A percentile compares a stretch with the other conserved stretches of the same genome.
Evolutionary conservation across 2,113 vertebrate genomes (phyloP).

Genomic region (Aix galericulata): DNA sequence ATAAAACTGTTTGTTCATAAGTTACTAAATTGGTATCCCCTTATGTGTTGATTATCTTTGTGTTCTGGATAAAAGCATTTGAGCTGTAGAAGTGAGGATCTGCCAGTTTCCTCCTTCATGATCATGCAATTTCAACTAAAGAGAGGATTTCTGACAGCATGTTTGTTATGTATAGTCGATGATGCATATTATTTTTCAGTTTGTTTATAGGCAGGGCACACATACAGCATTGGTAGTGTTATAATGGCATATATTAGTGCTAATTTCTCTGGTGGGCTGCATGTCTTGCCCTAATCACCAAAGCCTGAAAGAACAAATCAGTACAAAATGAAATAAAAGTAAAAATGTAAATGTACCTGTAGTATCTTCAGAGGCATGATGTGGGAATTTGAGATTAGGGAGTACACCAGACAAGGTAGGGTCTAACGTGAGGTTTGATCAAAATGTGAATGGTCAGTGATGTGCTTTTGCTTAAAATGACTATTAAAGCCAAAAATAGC

Average conservation of each 20-base stretch:
- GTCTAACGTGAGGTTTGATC: background rate
- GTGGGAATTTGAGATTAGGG: background rate
- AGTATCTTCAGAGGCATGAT: background rate
- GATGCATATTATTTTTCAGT: background rate
- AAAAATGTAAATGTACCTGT: background rate
- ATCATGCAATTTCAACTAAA: background rate
- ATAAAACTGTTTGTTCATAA: background rate
- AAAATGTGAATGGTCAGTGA: background rate
- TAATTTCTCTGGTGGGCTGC: background rate
- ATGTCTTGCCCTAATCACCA: background rate
- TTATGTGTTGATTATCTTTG: background rate
- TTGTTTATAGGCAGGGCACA: background rate
- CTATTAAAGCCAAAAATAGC: background rate
- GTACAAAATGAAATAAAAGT: background rate
- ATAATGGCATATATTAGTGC: background rate
- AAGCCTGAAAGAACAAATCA: background rate
- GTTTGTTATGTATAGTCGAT: background rate
- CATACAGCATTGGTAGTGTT: background rate
- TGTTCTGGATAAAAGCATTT: background rate
- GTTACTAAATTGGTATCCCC: background rate
- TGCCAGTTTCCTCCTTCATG: background rate
- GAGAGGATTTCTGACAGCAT: background rate
- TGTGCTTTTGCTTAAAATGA: background rate
- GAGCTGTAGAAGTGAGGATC: background rate
- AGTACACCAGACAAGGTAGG: background rate